Evolutionary conservation across 2,113 vertebrate genomes (phyloP).

Genomic region (Upupa epops): DNA sequence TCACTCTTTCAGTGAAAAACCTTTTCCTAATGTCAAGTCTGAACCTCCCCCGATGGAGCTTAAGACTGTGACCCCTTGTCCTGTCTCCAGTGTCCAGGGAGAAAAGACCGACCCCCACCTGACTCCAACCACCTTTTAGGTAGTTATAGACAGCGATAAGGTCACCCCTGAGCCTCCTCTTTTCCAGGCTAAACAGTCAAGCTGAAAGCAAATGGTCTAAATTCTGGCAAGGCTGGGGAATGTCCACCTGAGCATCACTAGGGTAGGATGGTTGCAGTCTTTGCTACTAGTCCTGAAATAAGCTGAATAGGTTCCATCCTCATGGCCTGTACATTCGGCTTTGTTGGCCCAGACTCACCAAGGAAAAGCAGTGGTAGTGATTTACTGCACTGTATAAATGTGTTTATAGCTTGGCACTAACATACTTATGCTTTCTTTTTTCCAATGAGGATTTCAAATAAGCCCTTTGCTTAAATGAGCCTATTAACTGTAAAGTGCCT

Average conservation of each 20-base stretch:
- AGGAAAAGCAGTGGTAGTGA: constrained; percentile 10
- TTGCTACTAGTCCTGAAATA: not conserved
- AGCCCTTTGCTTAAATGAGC: constrained; percentile 43
- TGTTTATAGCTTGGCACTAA: constrained; percentile 63
- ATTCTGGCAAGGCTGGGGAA: not conserved
- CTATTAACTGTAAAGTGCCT: constrained; percentile 45
- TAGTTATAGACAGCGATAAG: too few species aligned
- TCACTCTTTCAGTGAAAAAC: too few species aligned
- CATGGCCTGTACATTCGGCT: not conserved
- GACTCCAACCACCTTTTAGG: too few species aligned
- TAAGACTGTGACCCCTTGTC: too few species aligned
- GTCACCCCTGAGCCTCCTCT: too few species aligned
- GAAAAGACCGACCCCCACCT: too few species aligned
- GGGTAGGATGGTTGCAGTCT: not conserved
- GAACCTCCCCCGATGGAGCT: too few species aligned
- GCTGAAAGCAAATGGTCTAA: not conserved
- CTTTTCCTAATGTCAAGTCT: too few species aligned
- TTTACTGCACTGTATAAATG: constrained; percentile 57
- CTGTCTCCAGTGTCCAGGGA: too few species aligned
- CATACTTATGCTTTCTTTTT: constrained; percentile 16
- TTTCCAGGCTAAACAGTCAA: too few species aligned
- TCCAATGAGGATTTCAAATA: constrained; percentile 41
- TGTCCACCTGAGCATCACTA: not conserved
- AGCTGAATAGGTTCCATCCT: constrained; percentile 16
- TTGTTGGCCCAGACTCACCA: not conserved